Evolutionary conservation across 2,113 vertebrate genomes (phyloP).

Genomic region (Cochlearius cochlearius): DNA sequence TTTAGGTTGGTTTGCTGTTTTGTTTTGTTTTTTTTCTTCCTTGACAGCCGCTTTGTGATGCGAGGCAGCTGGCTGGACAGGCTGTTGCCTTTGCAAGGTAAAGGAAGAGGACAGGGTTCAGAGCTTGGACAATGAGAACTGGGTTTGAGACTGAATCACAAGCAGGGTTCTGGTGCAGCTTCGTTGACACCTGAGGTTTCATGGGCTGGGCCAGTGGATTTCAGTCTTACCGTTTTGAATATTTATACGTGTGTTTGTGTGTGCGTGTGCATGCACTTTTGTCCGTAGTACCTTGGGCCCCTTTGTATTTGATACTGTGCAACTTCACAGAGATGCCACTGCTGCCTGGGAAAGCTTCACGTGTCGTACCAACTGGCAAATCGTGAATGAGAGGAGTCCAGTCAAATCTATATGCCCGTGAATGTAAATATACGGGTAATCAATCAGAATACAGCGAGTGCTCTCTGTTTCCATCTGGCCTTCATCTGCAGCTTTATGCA

Average conservation of each 20-base stretch:
- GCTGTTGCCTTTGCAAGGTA: neutral
- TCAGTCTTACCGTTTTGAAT: neutral
- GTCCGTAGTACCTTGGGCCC: neutral
- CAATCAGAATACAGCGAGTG: neutral
- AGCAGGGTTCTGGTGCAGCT: neutral
- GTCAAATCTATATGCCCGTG: fast-evolving
- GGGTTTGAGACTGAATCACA: neutral
- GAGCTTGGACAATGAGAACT: neutral
- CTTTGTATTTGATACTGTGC: fast-evolving
- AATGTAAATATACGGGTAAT: neutral
- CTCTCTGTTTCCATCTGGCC: neutral
- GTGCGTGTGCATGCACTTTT: neutral
- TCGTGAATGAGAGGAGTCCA: neutral
- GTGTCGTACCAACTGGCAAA: neutral
- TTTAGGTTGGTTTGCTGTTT: neutral
- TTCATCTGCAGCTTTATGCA: neutral
- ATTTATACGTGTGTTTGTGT: neutral
- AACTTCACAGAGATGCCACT: neutral
- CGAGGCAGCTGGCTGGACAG: neutral
- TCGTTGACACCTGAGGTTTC: neutral
- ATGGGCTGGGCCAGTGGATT: neutral
- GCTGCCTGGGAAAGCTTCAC: neutral
- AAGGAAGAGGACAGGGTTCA: neutral
- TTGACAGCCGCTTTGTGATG: neutral
- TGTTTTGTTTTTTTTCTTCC: neutral